Evolutionary conservation across 2,888 invertebrate species (phyloP).

Genomic region (Germaria angustata): DNA sequence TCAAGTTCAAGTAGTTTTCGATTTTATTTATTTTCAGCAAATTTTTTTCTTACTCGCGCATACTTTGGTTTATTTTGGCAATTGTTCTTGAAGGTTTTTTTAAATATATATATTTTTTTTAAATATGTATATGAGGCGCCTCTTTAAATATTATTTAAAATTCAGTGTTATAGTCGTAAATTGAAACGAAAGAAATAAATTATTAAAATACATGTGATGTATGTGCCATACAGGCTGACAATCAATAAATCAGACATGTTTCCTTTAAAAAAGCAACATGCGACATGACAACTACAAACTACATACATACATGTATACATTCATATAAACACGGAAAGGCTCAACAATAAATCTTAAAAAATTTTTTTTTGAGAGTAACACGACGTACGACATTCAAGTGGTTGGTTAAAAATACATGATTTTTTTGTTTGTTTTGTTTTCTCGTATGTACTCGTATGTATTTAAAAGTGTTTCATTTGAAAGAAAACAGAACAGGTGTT

Average conservation of each 20-base stretch:
- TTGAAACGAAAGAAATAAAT: background rate
- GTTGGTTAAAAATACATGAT: background rate
- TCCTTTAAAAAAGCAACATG: slow-evolving; percentile 2
- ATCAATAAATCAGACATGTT: background rate
- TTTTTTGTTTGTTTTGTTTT: background rate
- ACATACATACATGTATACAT: too few species aligned
- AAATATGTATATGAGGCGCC: background rate
- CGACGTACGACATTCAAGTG: background rate
- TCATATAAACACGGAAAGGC: background rate
- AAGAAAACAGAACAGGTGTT: slow-evolving; percentile 1
- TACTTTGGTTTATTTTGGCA: too few species aligned
- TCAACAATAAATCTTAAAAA: slow-evolving; percentile 33
- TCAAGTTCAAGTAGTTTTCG: too few species aligned
- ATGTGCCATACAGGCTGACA: background rate
- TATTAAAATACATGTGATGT: background rate
- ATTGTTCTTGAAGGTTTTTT: too few species aligned
- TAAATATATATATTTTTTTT: too few species aligned
- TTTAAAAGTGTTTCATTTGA: too few species aligned
- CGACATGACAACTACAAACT: slow-evolving; percentile 7
- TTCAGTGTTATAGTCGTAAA: background rate
- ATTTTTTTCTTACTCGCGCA: too few species aligned
- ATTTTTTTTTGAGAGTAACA: background rate
- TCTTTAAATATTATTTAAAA: background rate
- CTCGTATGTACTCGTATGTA: too few species aligned
- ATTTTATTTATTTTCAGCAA: too few species aligned